Evolutionary conservation across 2,113 vertebrate species (phyloP), one percentile per base, ranked within the genome.

Genomic region (Tupaia tana): DNA sequence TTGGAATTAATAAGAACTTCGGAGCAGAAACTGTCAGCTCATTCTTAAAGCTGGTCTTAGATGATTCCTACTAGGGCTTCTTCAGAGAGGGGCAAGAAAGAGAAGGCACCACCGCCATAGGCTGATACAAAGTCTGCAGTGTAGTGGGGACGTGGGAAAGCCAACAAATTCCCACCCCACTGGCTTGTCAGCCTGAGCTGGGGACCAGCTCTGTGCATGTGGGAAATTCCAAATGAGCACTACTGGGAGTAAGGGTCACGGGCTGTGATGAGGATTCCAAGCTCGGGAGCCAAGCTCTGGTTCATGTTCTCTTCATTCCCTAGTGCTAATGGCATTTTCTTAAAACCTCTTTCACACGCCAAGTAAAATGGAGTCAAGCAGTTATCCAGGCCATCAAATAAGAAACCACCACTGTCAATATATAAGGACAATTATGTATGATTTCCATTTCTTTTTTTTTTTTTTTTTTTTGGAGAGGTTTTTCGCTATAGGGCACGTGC

Each of bases 161-260:
- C 78, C 79, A 81, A 24, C 0, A 22, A 0, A 18, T 95, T 97
- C 93, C 84, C 79, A 95, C 75, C 94, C 75, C 73, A 29, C 63
- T 94, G 13, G 64, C 88, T 71, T 11, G 58, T 90, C 95, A 67
- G 82, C 89, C 56, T 24, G 2, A 91, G 70, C 59, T 86, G 87
- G 66, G 59, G 90, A 89, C 34, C 15, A 54, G 85, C 74, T 43
- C 14, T 27, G 91, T 16, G n/a, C 94, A 97, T n/a, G 63, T 92
- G 61, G 27, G 4, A 89, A 97, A 95, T 96, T 94, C 92, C 79
- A 22, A 77, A 81, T 77, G 79, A 88, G 61, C 89, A 31, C 61
- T 54, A 19, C 71, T 73, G 29, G 86, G 91, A 94, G 87, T 75
- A 95, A 95, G 86, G 96, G 89, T 95, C 94, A 96, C 58, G 91